Percentiles rank a stretch among this genome's conserved stretches.
Conservation (phyloP, 2,113 vertebrate species). For the Oreochromis niloticus region DNA sequence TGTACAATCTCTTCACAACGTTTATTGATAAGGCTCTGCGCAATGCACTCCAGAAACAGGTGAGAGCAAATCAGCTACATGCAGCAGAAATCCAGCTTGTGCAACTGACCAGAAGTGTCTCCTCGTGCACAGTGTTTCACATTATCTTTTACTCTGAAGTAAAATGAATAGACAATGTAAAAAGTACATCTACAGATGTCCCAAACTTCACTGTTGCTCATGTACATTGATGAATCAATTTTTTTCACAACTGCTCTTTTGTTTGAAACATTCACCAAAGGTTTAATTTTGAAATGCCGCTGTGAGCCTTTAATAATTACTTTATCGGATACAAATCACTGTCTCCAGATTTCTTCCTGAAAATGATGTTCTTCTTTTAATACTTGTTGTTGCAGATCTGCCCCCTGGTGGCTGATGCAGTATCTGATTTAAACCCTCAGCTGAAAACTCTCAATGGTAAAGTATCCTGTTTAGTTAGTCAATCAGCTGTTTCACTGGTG, state of each 20-base stretch:
- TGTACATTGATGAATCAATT: neutral
- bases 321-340: rapidly evolving
- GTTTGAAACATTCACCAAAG: neutral
- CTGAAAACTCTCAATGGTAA: constrained; percentile 76
- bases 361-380: neutral
- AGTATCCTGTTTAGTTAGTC: neutral
- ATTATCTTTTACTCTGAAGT: neutral
- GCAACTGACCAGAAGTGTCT: neutral
- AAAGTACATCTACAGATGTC: neutral
- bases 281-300: rapidly evolving
- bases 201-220: neutral
- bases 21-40: constrained; percentile 56
- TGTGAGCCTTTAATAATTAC: neutral
- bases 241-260: neutral
- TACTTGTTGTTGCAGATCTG: constrained; percentile 64
- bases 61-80: neutral
- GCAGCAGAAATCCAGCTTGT: neutral
- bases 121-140: neutral
- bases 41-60: constrained; percentile 57
- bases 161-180: rapidly evolving
- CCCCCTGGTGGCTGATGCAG: constrained; percentile 51
- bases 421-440: constrained; percentile 59
- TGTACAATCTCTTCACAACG: constrained; percentile 69
- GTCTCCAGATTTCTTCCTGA: neutral
- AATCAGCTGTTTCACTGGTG: neutral